Evolutionary conservation across 2,797 vertebrate species (phyloP).

Genomic region (Amphiprion clarkii): DNA sequence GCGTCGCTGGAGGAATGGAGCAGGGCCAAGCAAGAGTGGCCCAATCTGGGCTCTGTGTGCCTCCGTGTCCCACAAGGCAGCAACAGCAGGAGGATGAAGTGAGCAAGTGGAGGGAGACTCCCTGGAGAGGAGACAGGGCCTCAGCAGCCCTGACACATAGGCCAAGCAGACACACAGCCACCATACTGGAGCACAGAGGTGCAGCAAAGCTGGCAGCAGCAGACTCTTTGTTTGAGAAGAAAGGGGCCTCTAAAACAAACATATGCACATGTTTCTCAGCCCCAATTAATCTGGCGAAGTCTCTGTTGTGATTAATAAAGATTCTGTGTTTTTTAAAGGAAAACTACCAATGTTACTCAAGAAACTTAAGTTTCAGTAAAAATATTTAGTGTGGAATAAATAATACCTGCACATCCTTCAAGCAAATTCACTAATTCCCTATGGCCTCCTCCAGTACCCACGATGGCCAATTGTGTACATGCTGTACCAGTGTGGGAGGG

Average conservation of each 20-base stretch:
- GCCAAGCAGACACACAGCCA: constrained; percentile 55
- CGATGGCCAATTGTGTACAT: constrained; percentile 18
- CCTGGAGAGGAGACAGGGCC: constrained; percentile 68
- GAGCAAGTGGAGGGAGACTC: constrained; percentile 64
- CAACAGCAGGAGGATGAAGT: constrained; percentile 80
- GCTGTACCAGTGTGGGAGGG: constrained; percentile 11
- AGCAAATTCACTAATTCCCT: constrained; percentile 5
- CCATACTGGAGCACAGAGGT: constrained; percentile 47
- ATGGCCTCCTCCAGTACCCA: constrained; percentile 8
- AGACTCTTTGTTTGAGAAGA: constrained; percentile 65
- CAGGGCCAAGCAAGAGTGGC: constrained; percentile 75
- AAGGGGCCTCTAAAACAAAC: constrained; percentile 56
- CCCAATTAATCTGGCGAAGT: constrained; percentile 37
- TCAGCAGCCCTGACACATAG: constrained; percentile 62
- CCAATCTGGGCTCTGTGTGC: constrained; percentile 76
- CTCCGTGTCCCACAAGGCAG: constrained; percentile 70
- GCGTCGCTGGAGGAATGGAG: constrained; percentile 70
- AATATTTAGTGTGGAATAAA: no score
- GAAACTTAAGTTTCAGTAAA: no score
- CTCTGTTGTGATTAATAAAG: constrained; percentile 14
- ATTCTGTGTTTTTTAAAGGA: constrained; percentile 7
- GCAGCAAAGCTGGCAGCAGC: constrained; percentile 55
- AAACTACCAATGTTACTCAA: no score
- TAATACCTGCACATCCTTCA: constrained; percentile 8
- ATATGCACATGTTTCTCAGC: constrained; percentile 55